Conservation (phyloP, 2,888 invertebrate genomes). For the Sphecodes monilicornis region DNA sequence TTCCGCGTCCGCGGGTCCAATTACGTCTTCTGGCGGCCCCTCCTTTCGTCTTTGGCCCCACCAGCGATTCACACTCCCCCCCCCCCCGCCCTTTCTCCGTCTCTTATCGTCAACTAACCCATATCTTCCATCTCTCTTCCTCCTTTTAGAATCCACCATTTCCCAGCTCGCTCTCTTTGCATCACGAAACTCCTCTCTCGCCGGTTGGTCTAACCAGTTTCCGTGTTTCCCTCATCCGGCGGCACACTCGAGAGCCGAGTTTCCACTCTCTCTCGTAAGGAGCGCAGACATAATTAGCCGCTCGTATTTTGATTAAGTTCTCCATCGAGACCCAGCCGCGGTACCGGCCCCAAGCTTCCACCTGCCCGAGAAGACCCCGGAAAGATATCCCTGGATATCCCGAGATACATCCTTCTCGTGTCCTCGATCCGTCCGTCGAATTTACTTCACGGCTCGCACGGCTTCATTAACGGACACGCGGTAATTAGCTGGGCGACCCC, state of each 20-base stretch:
- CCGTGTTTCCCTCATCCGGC: slow-evolving; percentile 31
- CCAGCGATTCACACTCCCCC: not conserved
- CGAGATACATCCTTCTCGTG: not conserved
- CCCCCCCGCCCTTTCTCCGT: not conserved
- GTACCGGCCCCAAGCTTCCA: not conserved
- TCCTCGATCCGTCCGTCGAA: not conserved
- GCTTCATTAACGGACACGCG: slow-evolving; percentile 54
- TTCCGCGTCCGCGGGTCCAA: slow-evolving; percentile 65
- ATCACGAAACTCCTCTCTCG: not conserved
- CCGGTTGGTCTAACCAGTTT: slow-evolving; percentile 12
- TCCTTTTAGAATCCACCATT: not conserved
- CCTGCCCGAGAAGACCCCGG: not conserved
- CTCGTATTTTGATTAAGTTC: slow-evolving; percentile 69
- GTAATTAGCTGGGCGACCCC: slow-evolving; percentile 40
- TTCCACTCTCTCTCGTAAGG: slow-evolving; percentile 49
- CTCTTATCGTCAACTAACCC: not conserved
- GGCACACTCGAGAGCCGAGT: slow-evolving; percentile 41
- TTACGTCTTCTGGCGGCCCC: slow-evolving; percentile 45
- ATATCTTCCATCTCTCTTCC: not conserved
- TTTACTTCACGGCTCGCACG: not conserved
- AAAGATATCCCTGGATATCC: not conserved
- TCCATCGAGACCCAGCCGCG: slow-evolving; percentile 46
- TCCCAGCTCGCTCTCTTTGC: not conserved
- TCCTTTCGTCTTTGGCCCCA: not conserved
- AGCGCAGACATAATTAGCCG: slow-evolving; percentile 70